phyloP scores from a whole-genome alignment of 1,140 invertebrate genomes.

The Agrypnia vestita region DNA sequence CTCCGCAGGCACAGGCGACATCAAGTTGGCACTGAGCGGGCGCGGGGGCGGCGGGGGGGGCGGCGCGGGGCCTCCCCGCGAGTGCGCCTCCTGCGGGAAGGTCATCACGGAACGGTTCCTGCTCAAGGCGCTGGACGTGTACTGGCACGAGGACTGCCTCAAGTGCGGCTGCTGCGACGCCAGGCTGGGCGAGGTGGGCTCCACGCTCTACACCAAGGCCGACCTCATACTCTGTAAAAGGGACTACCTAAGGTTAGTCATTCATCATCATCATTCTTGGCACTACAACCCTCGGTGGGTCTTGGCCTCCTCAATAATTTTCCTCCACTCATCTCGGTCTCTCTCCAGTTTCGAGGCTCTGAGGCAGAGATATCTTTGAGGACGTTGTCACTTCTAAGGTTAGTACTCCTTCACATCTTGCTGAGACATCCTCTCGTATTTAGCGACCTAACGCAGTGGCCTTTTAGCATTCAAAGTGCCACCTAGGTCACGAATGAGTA shows the following conservation, averaged over 20 bases:
- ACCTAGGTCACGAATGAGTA: too few relatives aligned
- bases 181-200: constrained; percentile 92
- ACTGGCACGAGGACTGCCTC: constrained; percentile 96
- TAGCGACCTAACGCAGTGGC: too few relatives aligned
- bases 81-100: constrained; percentile 86
- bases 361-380: too few relatives aligned
- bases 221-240: constrained; percentile 94
- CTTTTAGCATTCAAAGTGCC: too few relatives aligned
- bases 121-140: constrained; percentile 87
- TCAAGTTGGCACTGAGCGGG: constrained; percentile 64
- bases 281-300: too few relatives aligned
- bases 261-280: neutral
- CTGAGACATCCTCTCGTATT: too few relatives aligned
- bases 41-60: constrained; percentile 64
- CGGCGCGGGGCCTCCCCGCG: constrained; percentile 69
- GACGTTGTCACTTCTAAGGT: too few relatives aligned
- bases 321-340: too few relatives aligned
- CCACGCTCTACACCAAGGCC: constrained; percentile 92
- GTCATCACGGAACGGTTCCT: constrained; percentile 84
- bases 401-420: too few relatives aligned
- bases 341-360: too few relatives aligned
- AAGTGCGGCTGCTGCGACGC: constrained; percentile 96
- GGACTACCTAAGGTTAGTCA: constrained; percentile 90
- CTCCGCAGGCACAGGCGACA: constrained; percentile 68
- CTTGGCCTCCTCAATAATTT: too few relatives aligned